Evolutionary conservation across 2,113 vertebrate genomes (phyloP), one percentile per base, ranked within the genome.

Genomic region (Eleginops maclovinus): DNA sequence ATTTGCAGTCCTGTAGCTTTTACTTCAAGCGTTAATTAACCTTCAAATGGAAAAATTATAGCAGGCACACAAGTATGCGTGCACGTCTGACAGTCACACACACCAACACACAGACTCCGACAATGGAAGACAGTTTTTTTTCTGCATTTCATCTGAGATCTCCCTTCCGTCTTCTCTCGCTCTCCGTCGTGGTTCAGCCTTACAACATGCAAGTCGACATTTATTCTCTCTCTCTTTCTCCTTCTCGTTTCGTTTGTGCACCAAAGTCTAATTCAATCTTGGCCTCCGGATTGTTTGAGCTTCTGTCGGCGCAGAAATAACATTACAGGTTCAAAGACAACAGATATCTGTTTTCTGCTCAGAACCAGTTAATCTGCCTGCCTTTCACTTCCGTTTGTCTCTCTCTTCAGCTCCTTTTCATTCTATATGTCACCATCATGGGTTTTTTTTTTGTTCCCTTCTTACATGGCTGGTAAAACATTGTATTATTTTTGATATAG

Each of bases 1-100:
- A 91, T 92, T 92, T 84, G 80, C 85, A 89, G 85, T 90, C 81
- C 85, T 79, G 85, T 90, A 87, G 90, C 88, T 91, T 91, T 92
- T 73, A 92, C 91, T 92, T 69, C 83, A 40, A 92, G 91, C 90
- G 78, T 87, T 94, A 94, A 94, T 94, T 94, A 94, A 94, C 91
- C 93, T 93, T 90, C 89, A 92, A 91, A 92, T 91, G 81, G 80
- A 89, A 78, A 92, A 91, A 92, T 89, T 87, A 86, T 78, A 87
- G 84, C 78, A 72, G 85, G 47, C 82, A 64, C 75, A 82, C 64
- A 66, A 64, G 71, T 67, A 55, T 71, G 79, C 10, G 24, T 58
- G 44, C 88, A 65, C 31, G 22, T 43, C 31, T n/a, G 17, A 66
- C 72, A 63, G 22, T 0, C 68, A 41, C 82, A 59, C 72, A 59